Base-by-base conservation (phyloP, 2,888 invertebrate genomes). In the Xanthia togata region DNA sequence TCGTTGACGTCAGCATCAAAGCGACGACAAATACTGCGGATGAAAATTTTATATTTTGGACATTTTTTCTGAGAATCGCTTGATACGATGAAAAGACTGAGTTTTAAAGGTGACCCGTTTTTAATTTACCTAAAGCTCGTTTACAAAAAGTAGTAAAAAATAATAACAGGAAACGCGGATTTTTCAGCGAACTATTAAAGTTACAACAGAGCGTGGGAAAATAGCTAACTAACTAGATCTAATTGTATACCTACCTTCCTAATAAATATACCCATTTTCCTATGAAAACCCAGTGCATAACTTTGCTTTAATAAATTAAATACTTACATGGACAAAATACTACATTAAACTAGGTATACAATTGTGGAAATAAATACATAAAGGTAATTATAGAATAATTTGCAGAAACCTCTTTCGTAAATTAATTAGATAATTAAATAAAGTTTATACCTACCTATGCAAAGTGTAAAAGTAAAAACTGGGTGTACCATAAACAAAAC, bases 21-120 rank as follows among this genome's bases (percentile, higher is more conserved):
- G 89, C 89, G 82, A 93, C 79, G 55, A 94, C 31, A 55, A 92
- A 81, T 41, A 91, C 93, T 94, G 92, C 69, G 86, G 82, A 84
- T 67, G 23, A 87, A 83, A 74, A 75, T 63, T 64, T 50, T 67
- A 76, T 53, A 72, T 50, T 60, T 59, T 64, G 47, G 59, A 41
- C 12, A 71, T 35, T 5, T 47, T 65, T 57, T 69, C 2, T 69
- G 47, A 23, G 6, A 59, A 70, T 35, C 23, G 3, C 4, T 26
- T 20, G 5, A 12, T 23, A 17, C 0, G 1, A 31, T 31, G 5
- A 35, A 23, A 47, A 55, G 1, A 23, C 3, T 9, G 0, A 12
- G 26, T 8, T 12, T 26, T 20, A 38, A 41, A 26, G 12, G 11
- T 31, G 12, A 12, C 5, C 8, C 12, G 17, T 4, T 38, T 50